Evolutionary conservation across 2,888 invertebrate species (phyloP), one percentile per base, ranked within the genome.

Genomic region (Drosophila gaucha): DNA sequence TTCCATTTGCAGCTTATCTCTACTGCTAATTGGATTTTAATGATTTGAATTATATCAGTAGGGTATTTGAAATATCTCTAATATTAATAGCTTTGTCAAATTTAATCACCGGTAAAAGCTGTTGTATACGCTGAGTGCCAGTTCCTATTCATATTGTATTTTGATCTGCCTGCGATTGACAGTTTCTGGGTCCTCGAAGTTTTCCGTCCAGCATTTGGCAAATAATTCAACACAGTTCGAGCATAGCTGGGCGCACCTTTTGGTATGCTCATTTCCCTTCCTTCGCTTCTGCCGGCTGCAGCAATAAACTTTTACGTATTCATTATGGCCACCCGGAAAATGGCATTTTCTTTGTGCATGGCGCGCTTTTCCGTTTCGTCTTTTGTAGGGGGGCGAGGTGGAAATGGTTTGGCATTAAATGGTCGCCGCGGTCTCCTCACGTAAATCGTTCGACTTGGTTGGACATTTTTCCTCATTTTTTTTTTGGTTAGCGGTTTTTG

Each of bases 261-360:
- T 31, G 57, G 64, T 39, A 59, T 70, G 70, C 50, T 41, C 30
- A 54, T 62, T 60, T 75, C 26, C 35, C 30, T 24, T 10, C 10
- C 26, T 24, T 1, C 1, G 10, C 10, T 30, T 9, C 30, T 31
- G 31, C 31, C 44, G 16, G 16, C 57, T 44, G 78, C 58, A 60
- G 75, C 70, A 78, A 84, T 86, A 85, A 87, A 83, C 71, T 87
- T 83, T 86, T 82, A 85, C 88, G 88, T 88, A 87, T 83, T 83
- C 88, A 83, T 87, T 83, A 83, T 70, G 79, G 65, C 62, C 76
- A 74, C 62, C 75, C 78, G 78, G 86, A 80, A 82, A 86, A 86
- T 86, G 82, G 72, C 78, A 75, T 74, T 80, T 77, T 67, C 82
- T 86, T 85, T 86, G 85, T 84, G 78, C 57, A 59, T 65, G 49